A percentile compares a stretch with the other conserved stretches of the same genome.
phyloP scores from a whole-genome alignment of 2,113 vertebrate genomes.

The Cottus gobio region DNA sequence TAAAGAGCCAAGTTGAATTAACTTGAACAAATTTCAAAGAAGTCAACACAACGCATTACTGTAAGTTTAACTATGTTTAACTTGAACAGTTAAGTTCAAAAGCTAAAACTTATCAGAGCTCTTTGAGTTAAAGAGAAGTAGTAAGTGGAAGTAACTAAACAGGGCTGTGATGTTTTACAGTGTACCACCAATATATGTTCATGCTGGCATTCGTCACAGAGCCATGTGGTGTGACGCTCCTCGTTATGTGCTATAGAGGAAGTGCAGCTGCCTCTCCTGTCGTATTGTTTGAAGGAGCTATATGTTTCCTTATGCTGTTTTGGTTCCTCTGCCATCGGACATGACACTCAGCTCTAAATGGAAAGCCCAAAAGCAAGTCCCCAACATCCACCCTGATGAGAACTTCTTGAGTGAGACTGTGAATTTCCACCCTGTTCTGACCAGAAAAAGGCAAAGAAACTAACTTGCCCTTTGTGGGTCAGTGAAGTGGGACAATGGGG shows the following conservation, averaged over 20 bases:
- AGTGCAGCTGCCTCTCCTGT: conserved; percentile 55
- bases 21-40: too few relatives aligned
- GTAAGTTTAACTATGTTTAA: too few relatives aligned
- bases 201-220: background rate
- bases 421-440: background rate
- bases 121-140: too few relatives aligned
- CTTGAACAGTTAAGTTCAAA: too few relatives aligned
- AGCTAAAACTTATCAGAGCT: too few relatives aligned
- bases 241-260: conserved; percentile 50
- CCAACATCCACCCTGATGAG: conserved; percentile 9
- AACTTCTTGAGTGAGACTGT: background rate
- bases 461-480: background rate
- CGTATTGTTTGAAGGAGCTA: conserved; percentile 54
- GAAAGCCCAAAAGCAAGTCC: background rate
- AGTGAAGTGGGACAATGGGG: background rate
- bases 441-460: background rate
- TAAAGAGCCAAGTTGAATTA: too few relatives aligned
- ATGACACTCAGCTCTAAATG: conserved; percentile 18
- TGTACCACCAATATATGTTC: background rate
- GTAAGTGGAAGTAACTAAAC: too few relatives aligned
- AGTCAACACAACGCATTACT: too few relatives aligned
- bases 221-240: background rate
- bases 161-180: too few relatives aligned
- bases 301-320: conserved; percentile 53
- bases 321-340: conserved; percentile 38